Percentiles rank a stretch among this genome's conserved stretches.
Conservation (phyloP, 1,140 invertebrate species). For the Sarcophaga bullata region DNA sequence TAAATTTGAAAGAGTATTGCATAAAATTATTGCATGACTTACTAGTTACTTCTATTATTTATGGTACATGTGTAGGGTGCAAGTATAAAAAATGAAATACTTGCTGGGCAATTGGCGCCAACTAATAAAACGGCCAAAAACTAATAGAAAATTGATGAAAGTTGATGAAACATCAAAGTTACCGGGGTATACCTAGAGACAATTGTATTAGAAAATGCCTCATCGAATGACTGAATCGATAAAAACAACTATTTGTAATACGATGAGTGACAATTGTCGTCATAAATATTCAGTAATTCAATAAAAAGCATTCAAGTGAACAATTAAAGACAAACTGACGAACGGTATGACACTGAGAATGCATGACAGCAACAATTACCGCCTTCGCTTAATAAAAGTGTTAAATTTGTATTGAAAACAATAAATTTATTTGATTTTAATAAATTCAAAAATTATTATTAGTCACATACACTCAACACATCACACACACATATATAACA, state of each 20-base stretch:
- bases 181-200: not conserved
- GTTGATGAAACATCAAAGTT: not conserved
- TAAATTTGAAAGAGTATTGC: no score
- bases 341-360: not conserved
- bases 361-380: not conserved
- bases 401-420: not conserved
- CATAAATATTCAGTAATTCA: not conserved
- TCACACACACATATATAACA: no score
- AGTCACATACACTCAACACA: no score
- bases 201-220: not conserved
- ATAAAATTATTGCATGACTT: no score
- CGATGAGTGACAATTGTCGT: not conserved
- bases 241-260: not conserved
- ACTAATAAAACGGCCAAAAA: not conserved
- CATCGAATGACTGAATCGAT: not conserved
- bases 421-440: conserved; percentile 8
- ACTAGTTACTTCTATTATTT: no score
- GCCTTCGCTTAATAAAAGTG: conserved; percentile 9
- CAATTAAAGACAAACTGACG: not conserved
- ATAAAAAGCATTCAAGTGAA: not conserved
- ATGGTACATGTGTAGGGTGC: no score
- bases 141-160: not conserved
- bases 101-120: not conserved
- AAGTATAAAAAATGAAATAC: not conserved
- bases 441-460: not conserved